phyloP scores from a whole-genome alignment of 2,113 vertebrate genomes.

The Campylomormyrus numenius region DNA sequence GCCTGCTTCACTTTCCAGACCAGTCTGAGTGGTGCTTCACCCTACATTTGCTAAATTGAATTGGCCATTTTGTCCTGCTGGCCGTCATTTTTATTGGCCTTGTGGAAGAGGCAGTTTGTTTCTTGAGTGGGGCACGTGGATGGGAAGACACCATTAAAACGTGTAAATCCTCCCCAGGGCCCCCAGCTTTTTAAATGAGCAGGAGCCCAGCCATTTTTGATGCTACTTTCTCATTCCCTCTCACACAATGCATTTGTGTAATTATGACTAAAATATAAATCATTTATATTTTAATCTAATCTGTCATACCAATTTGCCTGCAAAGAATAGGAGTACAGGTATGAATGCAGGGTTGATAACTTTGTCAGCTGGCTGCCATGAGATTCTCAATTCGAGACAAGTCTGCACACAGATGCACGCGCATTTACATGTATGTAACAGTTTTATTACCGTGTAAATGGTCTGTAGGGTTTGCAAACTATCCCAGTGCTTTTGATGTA shows the following conservation, averaged over 20 bases:
- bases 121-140: not conserved
- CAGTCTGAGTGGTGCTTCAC: not conserved
- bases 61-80: not conserved
- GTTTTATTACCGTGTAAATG: not conserved
- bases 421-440: not conserved
- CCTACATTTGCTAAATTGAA: not conserved
- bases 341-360: not conserved
- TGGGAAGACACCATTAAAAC: not conserved
- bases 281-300: not conserved
- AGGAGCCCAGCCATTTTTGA: not conserved
- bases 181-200: not conserved
- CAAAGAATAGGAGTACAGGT: not conserved
- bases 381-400: not conserved
- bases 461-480: not conserved
- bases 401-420: not conserved
- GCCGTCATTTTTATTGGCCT: conserved; percentile 10
- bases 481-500: not conserved
- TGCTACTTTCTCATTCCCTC: not conserved
- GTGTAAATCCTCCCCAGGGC: not conserved
- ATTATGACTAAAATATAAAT: not conserved
- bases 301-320: not conserved
- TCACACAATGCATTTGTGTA: not conserved
- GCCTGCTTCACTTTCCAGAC: not conserved
- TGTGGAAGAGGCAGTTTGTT: not conserved
- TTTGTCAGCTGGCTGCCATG: not conserved